Evolutionary conservation across 2,113 vertebrate genomes (phyloP), one percentile per base, ranked within the genome.

Genomic region (Lepus americanus): DNA sequence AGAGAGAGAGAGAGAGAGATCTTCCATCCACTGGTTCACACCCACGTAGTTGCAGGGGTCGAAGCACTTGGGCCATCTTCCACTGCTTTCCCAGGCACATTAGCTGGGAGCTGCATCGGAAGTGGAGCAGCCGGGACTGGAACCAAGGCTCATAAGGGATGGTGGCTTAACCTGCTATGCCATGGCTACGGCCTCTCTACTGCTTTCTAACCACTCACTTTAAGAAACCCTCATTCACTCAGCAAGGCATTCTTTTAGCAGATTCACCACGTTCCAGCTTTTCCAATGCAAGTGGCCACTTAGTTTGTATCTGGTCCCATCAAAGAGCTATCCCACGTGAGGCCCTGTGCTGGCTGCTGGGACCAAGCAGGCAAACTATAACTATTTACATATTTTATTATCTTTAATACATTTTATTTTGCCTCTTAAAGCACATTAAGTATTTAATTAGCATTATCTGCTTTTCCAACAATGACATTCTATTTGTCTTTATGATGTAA

Each of bases 401-500:
- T 79, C 79, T 49, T 93, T 89, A 59, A 82, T 93, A 87, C 73
- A 64, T 69, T 89, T 81, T 81, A 87, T 91, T 72, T 92, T 90
- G 93, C 78, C 85, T 95, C 96, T 89, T 95, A 1, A 0, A 87
- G 87, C 73, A 67, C 72, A 93, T 94, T 96, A 96, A 96, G 90
- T 73, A 97, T 89, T 95, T 96, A 86, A 97, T 97, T 96, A 94
- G 94, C 44, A 97, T 95, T 90, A 79, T 59, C 96, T 95, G 92
- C 33, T 97, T 97, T 96, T 92, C 85, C 86, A 79, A 90, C 25
- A 27, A 66, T 70, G 82, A 74, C 81, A 73, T 97, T 96, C 95
- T 87, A 94, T 91, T 92, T 94, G 89, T 61, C 92, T 93, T 92
- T 55, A 44, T 83, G 87, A 91, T 86, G 82, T 90, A 85, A 11